phyloP scores from a whole-genome alignment of 1,140 invertebrate species.

The Lasaia peninsularis region DNA sequence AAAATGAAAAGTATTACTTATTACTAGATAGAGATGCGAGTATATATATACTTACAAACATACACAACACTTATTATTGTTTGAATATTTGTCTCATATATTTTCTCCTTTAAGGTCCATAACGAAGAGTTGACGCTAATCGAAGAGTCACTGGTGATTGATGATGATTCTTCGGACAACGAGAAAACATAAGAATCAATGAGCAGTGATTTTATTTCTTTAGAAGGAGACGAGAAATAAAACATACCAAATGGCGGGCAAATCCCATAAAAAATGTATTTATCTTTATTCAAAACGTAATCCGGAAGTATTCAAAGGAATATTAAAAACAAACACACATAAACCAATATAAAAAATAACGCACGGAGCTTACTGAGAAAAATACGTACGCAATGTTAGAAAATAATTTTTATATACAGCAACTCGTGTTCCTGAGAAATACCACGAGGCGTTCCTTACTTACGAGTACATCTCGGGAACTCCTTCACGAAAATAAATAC shows the following conservation, averaged over 20 bases:
- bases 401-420: too few species aligned
- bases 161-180: slow-evolving; percentile 14
- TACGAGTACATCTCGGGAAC: too few species aligned
- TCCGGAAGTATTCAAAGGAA: too few species aligned
- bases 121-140: slow-evolving; percentile 22
- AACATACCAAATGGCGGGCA: slow-evolving; percentile 30
- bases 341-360: too few species aligned
- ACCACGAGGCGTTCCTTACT: too few species aligned
- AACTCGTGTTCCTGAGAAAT: too few species aligned
- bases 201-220: slow-evolving; percentile 9
- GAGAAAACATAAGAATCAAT: slow-evolving; percentile 22
- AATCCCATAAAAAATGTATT: slow-evolving; percentile 28
- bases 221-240: slow-evolving; percentile 26
- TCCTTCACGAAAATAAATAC: too few species aligned
- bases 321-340: slow-evolving; percentile 19
- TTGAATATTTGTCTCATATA: slow-evolving; percentile 16
- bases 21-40: too few species aligned
- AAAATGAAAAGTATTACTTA: slow-evolving; percentile 26
- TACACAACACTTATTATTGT: slow-evolving; percentile 18
- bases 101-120: slow-evolving; percentile 26
- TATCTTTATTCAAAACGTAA: too few species aligned
- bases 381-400: too few species aligned
- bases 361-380: too few species aligned
- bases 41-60: too few species aligned
- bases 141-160: slow-evolving; percentile 18